These are phyloP conservation scores for Ciconia maguari DNA, from an alignment of 2,113 vertebrate genomes.

Conservation along the genomic window DNA sequence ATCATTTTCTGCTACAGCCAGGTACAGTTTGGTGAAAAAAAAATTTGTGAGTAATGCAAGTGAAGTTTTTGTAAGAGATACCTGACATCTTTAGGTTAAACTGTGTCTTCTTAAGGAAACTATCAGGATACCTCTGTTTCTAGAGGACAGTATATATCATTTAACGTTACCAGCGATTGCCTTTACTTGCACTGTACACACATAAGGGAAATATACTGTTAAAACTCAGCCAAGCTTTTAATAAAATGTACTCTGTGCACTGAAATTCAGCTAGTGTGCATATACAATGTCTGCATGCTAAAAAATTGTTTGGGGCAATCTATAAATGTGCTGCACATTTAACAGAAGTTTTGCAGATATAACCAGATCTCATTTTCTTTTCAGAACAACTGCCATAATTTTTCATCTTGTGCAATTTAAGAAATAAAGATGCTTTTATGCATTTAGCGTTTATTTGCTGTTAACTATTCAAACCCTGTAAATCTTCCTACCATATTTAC, in stretches of 20 bases:
- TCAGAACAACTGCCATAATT: not conserved
- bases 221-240: constrained; percentile 1
- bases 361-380: not conserved
- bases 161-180: not conserved
- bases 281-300: not conserved
- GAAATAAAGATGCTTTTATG: not conserved
- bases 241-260: not conserved
- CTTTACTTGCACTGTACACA: not conserved
- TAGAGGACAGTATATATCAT: not conserved
- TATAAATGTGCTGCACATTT: not conserved
- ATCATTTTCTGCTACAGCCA: not conserved
- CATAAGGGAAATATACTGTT: not conserved
- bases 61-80: not conserved
- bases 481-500: not conserved
- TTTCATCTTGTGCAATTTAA: not conserved
- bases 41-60: not conserved
- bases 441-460: not conserved
- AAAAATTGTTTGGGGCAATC: not conserved
- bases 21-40: not conserved
- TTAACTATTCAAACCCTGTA: not conserved
- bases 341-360: not conserved
- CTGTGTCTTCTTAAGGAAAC: not conserved
- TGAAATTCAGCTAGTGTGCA: not conserved
- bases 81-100: not conserved
- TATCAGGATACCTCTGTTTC: not conserved